Evolutionary conservation across 1,140 invertebrate species (phyloP).

Genomic region (Neoseiulus cucumeris): DNA sequence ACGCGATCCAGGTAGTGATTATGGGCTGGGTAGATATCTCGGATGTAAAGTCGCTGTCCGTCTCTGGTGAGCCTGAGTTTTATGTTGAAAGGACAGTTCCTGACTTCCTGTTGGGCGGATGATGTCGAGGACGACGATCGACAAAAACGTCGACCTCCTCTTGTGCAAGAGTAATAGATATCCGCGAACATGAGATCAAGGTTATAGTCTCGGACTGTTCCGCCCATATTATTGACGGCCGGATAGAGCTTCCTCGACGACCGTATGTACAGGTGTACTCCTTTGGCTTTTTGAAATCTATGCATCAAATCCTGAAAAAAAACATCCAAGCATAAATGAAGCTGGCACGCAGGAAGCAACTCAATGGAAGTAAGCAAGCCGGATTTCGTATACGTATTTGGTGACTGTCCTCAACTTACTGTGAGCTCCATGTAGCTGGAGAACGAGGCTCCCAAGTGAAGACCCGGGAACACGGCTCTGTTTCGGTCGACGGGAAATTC

Average conservation of each 20-base stretch:
- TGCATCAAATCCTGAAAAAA: background rate
- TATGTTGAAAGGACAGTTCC: constrained; percentile 7
- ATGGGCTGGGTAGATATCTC: background rate
- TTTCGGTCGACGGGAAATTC: background rate
- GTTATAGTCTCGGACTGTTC: background rate
- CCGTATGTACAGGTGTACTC: background rate
- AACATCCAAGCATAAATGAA: no score
- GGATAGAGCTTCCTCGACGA: background rate
- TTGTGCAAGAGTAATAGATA: background rate
- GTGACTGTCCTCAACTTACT: background rate
- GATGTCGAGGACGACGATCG: background rate
- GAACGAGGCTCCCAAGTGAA: background rate
- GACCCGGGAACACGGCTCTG: background rate
- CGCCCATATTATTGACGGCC: background rate
- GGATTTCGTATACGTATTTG: no score
- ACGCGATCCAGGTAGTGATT: background rate
- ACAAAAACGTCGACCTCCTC: background rate
- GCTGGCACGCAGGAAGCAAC: no score
- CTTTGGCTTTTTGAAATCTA: constrained; percentile 7
- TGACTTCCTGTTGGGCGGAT: background rate
- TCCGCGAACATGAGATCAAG: background rate
- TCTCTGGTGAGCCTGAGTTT: background rate
- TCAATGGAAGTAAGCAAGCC: no score
- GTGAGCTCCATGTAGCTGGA: background rate
- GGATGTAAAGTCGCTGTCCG: background rate